Evolutionary conservation across 30 jellyfish, hydroid and myxozoan genomes (phyloP).

Genomic region (Rhopilema esculentum): DNA sequence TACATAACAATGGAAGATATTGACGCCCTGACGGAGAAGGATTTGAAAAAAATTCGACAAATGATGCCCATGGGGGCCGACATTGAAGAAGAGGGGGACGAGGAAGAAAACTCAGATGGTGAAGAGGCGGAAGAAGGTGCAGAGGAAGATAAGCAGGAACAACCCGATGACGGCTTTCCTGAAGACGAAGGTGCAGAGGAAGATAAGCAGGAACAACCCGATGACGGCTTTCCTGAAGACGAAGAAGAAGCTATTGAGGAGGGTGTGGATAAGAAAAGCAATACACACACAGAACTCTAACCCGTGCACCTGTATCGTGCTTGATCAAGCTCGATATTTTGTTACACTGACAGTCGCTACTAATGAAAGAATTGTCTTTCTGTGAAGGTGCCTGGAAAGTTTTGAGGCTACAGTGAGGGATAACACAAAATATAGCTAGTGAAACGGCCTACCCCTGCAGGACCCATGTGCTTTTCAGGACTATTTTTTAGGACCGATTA

Average conservation of each 20-base stretch:
- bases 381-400: too few relatives aligned
- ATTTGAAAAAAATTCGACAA: slow-evolving; percentile 18
- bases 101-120: slow-evolving; percentile 27
- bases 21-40: slow-evolving; percentile 54
- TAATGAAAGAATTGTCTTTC: too few relatives aligned
- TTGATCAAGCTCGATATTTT: not conserved
- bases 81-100: slow-evolving; percentile 43
- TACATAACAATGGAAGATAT: slow-evolving; percentile 74
- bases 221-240: not conserved
- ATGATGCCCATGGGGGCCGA: slow-evolving; percentile 75
- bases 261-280: slow-evolving; percentile 17
- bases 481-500: not conserved
- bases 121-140: not conserved
- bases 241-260: slow-evolving; percentile 23
- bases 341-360: too few relatives aligned
- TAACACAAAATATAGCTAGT: too few relatives aligned
- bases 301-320: not conserved
- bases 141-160: not conserved
- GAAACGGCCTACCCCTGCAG: too few relatives aligned
- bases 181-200: not conserved
- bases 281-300: slow-evolving; percentile 28
- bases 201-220: not conserved
- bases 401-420: too few relatives aligned
- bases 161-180: not conserved
- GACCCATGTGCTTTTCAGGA: not conserved